These are phyloP conservation scores for Trypoxylon attenuatum DNA, from an alignment of 2,888 invertebrate genomes.

Conservation along the genomic window DNA sequence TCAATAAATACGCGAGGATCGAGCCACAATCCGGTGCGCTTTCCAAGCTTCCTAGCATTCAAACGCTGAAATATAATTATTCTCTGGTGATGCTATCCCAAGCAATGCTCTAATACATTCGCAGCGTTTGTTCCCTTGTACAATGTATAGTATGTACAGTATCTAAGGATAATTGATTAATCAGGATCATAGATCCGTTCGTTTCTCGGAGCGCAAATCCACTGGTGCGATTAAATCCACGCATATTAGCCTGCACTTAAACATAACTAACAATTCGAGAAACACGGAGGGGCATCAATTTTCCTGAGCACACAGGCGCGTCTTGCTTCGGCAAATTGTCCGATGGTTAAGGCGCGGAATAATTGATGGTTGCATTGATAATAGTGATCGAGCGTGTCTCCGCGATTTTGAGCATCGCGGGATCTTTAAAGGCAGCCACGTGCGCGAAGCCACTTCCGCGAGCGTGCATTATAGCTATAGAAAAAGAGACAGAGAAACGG, in stretches of 20 bases:
- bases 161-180: constrained; percentile 22
- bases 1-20: constrained; percentile 38
- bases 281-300: constrained; percentile 12
- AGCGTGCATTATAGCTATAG: neutral
- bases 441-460: neutral
- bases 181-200: constrained; percentile 15
- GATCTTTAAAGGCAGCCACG: too few relatives aligned
- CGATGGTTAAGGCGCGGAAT: neutral
- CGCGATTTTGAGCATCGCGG: too few relatives aligned
- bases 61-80: constrained; percentile 9
- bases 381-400: too few relatives aligned
- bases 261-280: constrained; percentile 16
- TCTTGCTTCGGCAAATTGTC: constrained; percentile 12
- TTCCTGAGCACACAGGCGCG: neutral
- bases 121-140: too few relatives aligned
- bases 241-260: constrained; percentile 6
- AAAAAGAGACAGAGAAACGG: too few relatives aligned
- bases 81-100: constrained; percentile 3
- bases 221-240: neutral
- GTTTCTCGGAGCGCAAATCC: neutral
- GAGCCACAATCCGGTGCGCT: constrained; percentile 12
- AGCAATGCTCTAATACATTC: constrained; percentile 22
- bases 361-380: too few relatives aligned
- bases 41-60: constrained; percentile 5
- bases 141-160: neutral